Percentiles rank a stretch among this genome's conserved stretches.
Conservation (phyloP, 2,797 vertebrate species). For the Poeciliopsis turneri region DNA sequence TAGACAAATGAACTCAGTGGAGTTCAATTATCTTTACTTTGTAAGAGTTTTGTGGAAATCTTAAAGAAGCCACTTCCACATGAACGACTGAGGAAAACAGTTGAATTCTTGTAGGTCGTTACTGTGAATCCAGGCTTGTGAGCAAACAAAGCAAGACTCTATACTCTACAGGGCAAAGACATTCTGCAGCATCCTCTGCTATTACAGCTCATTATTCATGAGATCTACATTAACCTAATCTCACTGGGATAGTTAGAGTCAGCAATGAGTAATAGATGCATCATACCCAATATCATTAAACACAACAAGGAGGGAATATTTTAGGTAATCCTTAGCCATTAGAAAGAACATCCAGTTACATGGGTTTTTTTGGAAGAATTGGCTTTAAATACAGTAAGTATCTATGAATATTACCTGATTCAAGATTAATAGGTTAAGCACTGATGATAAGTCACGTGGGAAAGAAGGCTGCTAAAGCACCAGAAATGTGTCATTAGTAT, state of each 20-base stretch:
- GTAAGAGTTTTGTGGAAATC: neutral
- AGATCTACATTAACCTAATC: slow-evolving; percentile 2
- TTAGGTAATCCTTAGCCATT: neutral
- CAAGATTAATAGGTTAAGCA: neutral
- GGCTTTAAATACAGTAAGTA: neutral
- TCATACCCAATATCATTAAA: neutral
- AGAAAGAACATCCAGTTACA: neutral
- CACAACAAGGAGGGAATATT: neutral
- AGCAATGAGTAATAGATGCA: slow-evolving; percentile 2
- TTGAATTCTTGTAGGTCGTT: neutral
- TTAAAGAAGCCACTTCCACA: neutral
- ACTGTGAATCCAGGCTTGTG: neutral
- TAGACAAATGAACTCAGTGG: neutral
- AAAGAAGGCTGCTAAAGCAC: neutral
- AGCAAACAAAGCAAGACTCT: neutral
- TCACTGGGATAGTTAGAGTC: neutral
- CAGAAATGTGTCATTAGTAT: neutral
- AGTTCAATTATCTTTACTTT: neutral
- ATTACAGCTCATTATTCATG: neutral
- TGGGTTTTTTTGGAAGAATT: neutral
- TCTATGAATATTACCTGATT: neutral
- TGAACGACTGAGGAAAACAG: neutral
- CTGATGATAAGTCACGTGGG: neutral
- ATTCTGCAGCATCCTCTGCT: neutral
- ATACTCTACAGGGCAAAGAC: neutral